Base-by-base conservation (phyloP, 2,113 vertebrate genomes). In the Prochilodus magdalenae region DNA sequence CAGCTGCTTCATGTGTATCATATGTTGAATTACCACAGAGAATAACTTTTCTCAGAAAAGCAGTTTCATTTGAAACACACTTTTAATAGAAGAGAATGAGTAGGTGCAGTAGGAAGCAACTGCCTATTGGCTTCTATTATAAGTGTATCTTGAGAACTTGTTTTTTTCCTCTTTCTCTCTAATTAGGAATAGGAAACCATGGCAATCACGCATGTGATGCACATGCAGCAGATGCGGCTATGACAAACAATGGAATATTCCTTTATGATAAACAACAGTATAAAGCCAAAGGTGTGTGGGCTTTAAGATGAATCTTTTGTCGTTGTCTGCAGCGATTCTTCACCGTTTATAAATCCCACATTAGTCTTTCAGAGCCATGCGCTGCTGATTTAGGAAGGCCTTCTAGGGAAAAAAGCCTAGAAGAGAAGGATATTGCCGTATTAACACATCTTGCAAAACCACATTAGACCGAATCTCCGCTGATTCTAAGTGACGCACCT, bases 401-500 rank as follows among this genome's bases (percentile, higher is more conserved):
- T 74, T 66, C n/a, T 44, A 29, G 24, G 5, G 29, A 16, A n/a
- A n/a, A n/a, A 14, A 66, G 55, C 22, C 26, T 5, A 24, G 22
- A 59, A 36, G 1, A n/a, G 29, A n/a, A 47, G 6, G 59, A 63
- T 75, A 59, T 49, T 14, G 24, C 47, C 60, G n/a, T 49, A 76
- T 47, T 24, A 47, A 49, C 57, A 14, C 24, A 47, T 59, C 15
- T 59, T 57, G 51, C 40, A 66, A 53, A 29, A 22, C 51, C 51
- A 47, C n/a, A 44, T 81, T 67, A 18, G 27, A 11, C 18, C n/a
- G 76, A 77, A 77, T 47, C 22, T 15, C 49, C 15, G 14, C 5
- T 62, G 49, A 47, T 70, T 60, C 53, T 76, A 30, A 73, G 33
- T 51, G 33, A 71, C 15, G n/a, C 13, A 57, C 29, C 62, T 30